Conservation (phyloP, 2,113 vertebrate species). For the Xiphophorus hellerii region DNA sequence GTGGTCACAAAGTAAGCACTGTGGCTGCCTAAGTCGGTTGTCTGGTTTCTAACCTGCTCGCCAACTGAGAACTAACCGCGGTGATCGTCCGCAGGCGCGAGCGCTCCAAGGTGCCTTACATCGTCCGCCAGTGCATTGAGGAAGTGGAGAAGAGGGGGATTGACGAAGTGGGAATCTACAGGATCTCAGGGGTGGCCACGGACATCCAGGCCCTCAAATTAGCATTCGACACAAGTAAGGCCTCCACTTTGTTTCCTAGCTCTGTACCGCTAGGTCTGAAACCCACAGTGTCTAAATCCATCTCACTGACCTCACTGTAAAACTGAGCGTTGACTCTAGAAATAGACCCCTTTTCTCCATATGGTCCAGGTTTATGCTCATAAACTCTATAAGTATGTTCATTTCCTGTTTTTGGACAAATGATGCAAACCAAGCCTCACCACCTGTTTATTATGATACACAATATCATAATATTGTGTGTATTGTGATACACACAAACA, state of each 20-base stretch:
- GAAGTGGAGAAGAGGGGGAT: slow-evolving; percentile 99
- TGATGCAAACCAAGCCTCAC: no score
- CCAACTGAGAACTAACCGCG: slow-evolving; percentile 5
- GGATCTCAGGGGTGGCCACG: slow-evolving; percentile 97
- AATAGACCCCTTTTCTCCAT: no score
- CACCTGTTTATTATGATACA: no score
- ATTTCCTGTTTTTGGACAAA: no score
- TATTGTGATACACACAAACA: no score
- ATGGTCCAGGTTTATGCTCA: no score
- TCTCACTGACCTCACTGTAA: no score
- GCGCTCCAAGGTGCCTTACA: slow-evolving; percentile 99
- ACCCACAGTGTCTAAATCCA: no score
- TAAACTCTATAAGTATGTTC: no score
- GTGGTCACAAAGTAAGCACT: slow-evolving; percentile 93
- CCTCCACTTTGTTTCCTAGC: not conserved
- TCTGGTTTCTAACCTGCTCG: not conserved
- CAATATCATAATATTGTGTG: no score
- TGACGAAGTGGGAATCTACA: slow-evolving; percentile 97
- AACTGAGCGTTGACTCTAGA: no score
- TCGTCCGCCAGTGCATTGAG: slow-evolving; percentile 97
- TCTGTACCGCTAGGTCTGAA: no score
- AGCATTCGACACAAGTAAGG: slow-evolving; percentile 95
- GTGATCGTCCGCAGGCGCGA: slow-evolving; percentile 83
- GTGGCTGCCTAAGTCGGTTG: not conserved
- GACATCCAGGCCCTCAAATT: slow-evolving; percentile 97